These are phyloP conservation scores for Suricata suricatta DNA, from an alignment of 2,113 vertebrate genomes.

Conservation along the genomic window DNA sequence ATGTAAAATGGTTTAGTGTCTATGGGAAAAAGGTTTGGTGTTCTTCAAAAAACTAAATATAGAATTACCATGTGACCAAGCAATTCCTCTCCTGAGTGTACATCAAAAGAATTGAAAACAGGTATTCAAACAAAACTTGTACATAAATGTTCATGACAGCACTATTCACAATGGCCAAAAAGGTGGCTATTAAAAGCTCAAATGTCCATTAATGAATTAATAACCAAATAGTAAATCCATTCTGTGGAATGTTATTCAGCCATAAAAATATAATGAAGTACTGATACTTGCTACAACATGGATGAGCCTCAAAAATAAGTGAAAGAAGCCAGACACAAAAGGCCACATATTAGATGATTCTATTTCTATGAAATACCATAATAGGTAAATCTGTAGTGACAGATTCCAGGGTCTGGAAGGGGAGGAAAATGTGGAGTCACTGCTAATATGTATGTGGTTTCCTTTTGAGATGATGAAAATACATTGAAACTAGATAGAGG, in stretches of 20 bases:
- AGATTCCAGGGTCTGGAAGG: not conserved
- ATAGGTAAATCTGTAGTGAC: not conserved
- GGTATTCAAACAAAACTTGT: not conserved
- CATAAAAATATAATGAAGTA: not conserved
- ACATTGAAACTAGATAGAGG: not conserved
- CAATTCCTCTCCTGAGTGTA: not conserved
- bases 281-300: not conserved
- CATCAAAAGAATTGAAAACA: not conserved
- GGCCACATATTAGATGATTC: not conserved
- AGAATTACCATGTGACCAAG: not conserved
- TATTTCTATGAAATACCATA: not conserved
- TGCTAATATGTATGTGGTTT: not conserved
- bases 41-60: not conserved
- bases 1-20: not conserved
- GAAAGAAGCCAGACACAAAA: not conserved
- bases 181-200: not conserved
- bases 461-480: not conserved
- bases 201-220: not conserved
- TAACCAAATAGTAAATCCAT: not conserved
- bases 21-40: not conserved
- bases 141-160: not conserved
- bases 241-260: not conserved
- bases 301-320: not conserved
- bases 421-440: not conserved
- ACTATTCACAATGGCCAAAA: not conserved